Percentiles rank a stretch among this genome's conserved stretches.
Conservation (phyloP, 2,797 vertebrate genomes). For the Gymnopithys bicolor region DNA sequence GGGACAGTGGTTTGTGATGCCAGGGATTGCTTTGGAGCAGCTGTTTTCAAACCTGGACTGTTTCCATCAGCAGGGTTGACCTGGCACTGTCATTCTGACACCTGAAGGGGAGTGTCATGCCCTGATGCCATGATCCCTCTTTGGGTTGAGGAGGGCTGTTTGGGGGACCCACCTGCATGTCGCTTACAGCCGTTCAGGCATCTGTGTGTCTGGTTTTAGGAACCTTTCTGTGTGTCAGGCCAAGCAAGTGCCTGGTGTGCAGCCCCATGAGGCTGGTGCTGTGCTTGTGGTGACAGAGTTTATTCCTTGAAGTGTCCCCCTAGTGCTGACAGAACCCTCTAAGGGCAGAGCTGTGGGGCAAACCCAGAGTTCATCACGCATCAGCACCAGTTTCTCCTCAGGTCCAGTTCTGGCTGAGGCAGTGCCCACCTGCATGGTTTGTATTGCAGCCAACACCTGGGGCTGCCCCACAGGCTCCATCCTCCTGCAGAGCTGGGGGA, state of each 20-base stretch:
- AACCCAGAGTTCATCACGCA: neutral
- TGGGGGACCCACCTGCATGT: neutral
- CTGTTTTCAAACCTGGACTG: neutral
- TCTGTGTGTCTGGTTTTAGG: too few species aligned
- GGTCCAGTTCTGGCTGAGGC: neutral
- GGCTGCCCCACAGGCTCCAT: neutral
- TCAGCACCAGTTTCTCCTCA: neutral
- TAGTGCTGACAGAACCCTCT: neutral
- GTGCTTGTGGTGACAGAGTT: neutral
- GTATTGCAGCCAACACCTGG: neutral
- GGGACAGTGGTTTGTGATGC: neutral
- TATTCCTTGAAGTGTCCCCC: neutral
- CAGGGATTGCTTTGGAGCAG: neutral
- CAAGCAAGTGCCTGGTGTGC: neutral
- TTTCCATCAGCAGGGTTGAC: neutral
- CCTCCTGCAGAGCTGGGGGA: neutral
- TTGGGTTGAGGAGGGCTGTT: neutral
- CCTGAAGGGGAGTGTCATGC: neutral
- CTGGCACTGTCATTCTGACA: neutral
- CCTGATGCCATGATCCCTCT: fast-evolving
- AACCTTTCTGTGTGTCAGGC: neutral
- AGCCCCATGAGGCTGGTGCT: fast-evolving
- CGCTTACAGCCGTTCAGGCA: neutral
- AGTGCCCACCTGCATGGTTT: neutral
- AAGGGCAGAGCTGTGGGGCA: neutral